A percentile compares a stretch with the other conserved stretches of the same genome.
phyloP scores from a whole-genome alignment of 1,140 invertebrate species.

The Schmidtea mediterranea region DNA sequence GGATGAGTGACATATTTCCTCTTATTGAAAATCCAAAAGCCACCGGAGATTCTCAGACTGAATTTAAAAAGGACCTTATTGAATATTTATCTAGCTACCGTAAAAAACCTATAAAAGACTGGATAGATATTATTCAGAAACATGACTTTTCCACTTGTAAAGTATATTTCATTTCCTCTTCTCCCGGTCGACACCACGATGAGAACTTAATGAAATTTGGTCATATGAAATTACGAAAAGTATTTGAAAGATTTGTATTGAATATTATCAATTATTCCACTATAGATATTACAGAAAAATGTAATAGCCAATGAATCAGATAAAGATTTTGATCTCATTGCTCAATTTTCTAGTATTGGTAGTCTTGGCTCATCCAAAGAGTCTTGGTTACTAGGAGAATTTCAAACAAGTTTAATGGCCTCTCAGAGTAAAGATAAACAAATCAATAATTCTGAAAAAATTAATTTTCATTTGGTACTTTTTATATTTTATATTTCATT shows the following conservation, averaged over 20 bases:
- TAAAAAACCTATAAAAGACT: slow-evolving; percentile 36
- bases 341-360: slow-evolving; percentile 68
- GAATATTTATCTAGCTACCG: slow-evolving; percentile 50
- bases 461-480: no score
- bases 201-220: slow-evolving; percentile 36
- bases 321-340: slow-evolving; percentile 39
- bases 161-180: slow-evolving; percentile 54
- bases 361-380: slow-evolving; percentile 41
- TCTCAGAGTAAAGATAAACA: neutral
- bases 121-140: slow-evolving; percentile 42
- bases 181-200: slow-evolving; percentile 46
- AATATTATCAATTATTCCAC: no score
- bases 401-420: slow-evolving; percentile 33
- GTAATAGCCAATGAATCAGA: slow-evolving; percentile 14
- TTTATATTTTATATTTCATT: no score
- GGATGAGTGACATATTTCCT: slow-evolving; percentile 55
- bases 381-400: slow-evolving; percentile 41
- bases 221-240: slow-evolving; percentile 36
- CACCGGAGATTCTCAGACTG: slow-evolving; percentile 46
- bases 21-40: neutral
- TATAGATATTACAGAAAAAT: slow-evolving; percentile 21
- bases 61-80: slow-evolving; percentile 56
- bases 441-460: no score
- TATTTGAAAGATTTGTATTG: no score
- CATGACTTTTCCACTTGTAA: slow-evolving; percentile 31